Percentiles rank a stretch among this genome's conserved stretches.
These are phyloP conservation scores for Mylabris sibirica DNA, from an alignment of 2,888 invertebrate species.

Conservation along the genomic window DNA sequence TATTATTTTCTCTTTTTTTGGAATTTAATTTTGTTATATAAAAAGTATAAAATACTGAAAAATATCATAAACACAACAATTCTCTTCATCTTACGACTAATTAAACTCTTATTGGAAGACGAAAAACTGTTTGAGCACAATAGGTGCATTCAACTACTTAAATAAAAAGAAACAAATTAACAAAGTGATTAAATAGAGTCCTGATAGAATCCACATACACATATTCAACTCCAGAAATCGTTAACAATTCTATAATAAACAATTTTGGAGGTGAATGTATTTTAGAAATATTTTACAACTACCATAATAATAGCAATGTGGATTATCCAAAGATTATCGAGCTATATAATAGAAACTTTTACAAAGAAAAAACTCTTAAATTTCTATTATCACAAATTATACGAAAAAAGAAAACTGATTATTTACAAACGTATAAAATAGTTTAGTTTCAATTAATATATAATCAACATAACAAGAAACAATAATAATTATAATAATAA, in stretches of 20 bases:
- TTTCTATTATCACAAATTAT: conserved; percentile 32
- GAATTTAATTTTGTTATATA: conserved; percentile 53
- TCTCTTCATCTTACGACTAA: conserved; percentile 59
- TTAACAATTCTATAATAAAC: not conserved
- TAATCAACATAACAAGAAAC: conserved; percentile 10
- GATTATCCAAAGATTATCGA: conserved; percentile 5
- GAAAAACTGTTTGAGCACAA: conserved; percentile 17
- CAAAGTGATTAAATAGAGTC: not conserved
- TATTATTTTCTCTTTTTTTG: conserved; percentile 51
- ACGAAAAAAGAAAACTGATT: not conserved
- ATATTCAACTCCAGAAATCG: not conserved
- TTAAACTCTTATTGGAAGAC: conserved; percentile 33
- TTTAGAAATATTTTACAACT: not conserved
- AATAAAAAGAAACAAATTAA: not conserved
- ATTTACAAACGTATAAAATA: conserved; percentile 8
- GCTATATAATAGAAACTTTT: conserved; percentile 4
- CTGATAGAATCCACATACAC: not conserved
- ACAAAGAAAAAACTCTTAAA: conserved; percentile 13
- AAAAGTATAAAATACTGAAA: conserved; percentile 63
- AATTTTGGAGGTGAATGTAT: not conserved
- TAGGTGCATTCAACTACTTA: not conserved
- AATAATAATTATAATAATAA: conserved; percentile 3
- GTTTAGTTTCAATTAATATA: conserved; percentile 8
- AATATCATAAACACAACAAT: conserved; percentile 63
- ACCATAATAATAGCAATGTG: not conserved